Base-by-base conservation (phyloP, 2,113 vertebrate genomes). In the Butorides virescens region DNA sequence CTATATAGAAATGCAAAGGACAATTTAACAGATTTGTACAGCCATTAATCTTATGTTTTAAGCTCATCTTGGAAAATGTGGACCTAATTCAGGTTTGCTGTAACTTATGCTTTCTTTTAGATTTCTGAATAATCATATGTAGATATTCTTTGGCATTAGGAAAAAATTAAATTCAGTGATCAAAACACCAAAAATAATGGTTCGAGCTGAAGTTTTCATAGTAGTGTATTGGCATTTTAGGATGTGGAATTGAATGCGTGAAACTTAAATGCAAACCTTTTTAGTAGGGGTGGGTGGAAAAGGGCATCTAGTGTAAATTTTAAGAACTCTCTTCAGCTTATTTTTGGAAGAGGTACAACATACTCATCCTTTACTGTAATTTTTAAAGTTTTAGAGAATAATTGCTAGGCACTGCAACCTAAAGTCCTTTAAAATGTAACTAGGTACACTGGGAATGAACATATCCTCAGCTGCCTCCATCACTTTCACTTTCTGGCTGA, bases 1-100 rank as follows among this genome's bases (percentile, higher is more conserved):
- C 92, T 92, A 62, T 75, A 92, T 76, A 93, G 91, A 98, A 98
- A 98, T 67, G 79, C 92, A 79, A 93, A 98, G 78, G 78, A 96
- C 93, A 95, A 93, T 97, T 96, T 95, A 97, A 86, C 92, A 96
- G 92, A 94, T 95, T 90, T 97, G 77, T 97, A 89, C 44, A 82
- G 76, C 81, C 73, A 97, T 91, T 96, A 97, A 96, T 97, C 93
- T 97, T 96, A 79, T 76, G 91, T 97, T 98, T 97, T 97, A 97
- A 97, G 94, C 92, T 97, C 95, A 56, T 96, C 78, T 97, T 94
- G 29, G 37, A 95, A 98, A 97, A 58, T 4, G 20, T 63, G 56
- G 59, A 75, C 78, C 88, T 88, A 90, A 86, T 92, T 96, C 68
- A 67, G 19, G 6, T 50, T 86, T 90, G 83, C 62, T 96, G 58